These are phyloP conservation scores for Chironomus tentans DNA, from an alignment of 2,888 invertebrate species.

Conservation along the genomic window DNA sequence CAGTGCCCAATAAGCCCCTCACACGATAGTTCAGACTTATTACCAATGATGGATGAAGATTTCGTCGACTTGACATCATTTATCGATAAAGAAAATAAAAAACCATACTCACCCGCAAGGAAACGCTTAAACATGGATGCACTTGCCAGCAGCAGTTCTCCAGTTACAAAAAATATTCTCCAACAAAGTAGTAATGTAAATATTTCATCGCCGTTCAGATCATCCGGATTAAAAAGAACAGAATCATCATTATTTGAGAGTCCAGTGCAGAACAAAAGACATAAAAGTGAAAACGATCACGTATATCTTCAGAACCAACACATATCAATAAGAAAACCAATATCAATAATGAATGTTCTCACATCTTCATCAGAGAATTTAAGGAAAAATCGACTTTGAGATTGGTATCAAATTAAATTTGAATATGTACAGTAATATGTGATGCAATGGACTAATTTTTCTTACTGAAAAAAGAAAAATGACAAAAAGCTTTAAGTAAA, in stretches of 20 bases:
- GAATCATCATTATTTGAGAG: neutral
- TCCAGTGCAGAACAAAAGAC: neutral
- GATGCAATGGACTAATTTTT: constrained; percentile 5
- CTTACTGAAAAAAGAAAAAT: neutral
- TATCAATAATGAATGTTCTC: constrained; percentile 12
- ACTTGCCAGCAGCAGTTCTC: neutral
- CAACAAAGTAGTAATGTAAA: neutral
- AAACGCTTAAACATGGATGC: constrained; percentile 14
- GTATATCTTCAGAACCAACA: neutral
- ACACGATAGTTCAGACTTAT: neutral
- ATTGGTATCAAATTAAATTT: neutral
- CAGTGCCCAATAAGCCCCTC: constrained; percentile 31
- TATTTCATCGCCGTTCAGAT: neutral
- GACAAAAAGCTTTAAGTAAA: constrained; percentile 13
- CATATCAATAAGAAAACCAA: neutral
- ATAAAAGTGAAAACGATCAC: constrained; percentile 1
- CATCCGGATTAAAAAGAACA: neutral
- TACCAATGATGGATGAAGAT: constrained; percentile 8
- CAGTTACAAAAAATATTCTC: neutral
- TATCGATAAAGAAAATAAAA: constrained; percentile 3
- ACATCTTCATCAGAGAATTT: constrained; percentile 9
- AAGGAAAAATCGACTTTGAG: constrained; percentile 7
- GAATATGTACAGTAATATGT: neutral
- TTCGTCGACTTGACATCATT: constrained; percentile 6
- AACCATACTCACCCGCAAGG: constrained; percentile 16